A percentile compares a stretch with the other conserved stretches of the same genome.
Conservation (phyloP, 2,113 vertebrate species). For the Calyptommatus sinebrachiatus region DNA sequence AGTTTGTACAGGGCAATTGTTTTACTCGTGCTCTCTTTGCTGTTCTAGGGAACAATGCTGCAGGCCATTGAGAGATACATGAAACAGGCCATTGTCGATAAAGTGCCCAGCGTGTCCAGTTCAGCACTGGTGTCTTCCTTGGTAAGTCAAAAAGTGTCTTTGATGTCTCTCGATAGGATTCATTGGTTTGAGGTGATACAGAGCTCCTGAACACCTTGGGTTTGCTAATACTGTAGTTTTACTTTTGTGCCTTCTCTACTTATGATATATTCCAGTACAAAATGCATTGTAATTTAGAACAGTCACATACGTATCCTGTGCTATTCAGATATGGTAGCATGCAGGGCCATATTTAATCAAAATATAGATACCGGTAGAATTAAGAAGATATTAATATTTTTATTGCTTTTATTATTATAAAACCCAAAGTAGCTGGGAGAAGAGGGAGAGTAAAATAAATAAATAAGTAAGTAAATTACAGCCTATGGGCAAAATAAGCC, state of each 20-base stretch:
- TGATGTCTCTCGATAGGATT: accelerated
- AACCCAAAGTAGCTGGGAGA: too few species aligned
- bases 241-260: not conserved
- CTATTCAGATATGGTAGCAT: too few species aligned
- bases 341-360: too few species aligned
- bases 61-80: conserved; percentile 97
- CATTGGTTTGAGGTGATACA: not conserved
- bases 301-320: too few species aligned
- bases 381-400: too few species aligned
- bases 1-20: not conserved
- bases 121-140: conserved; percentile 94
- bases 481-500: too few species aligned
- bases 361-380: too few species aligned
- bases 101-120: conserved; percentile 93
- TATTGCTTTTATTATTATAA: too few species aligned
- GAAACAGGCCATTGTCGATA: conserved; percentile 98
- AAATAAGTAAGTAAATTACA: too few species aligned
- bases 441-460: too few species aligned
- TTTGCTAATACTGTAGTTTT: not conserved
- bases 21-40: accelerated
- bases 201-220: not conserved
- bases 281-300: too few species aligned
- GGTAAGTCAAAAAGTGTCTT: conserved; percentile 67
- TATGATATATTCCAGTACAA: too few species aligned
- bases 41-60: conserved; percentile 89